Conservation (phyloP, 2,888 invertebrate species). For the Flabesymbios commensalis region DNA sequence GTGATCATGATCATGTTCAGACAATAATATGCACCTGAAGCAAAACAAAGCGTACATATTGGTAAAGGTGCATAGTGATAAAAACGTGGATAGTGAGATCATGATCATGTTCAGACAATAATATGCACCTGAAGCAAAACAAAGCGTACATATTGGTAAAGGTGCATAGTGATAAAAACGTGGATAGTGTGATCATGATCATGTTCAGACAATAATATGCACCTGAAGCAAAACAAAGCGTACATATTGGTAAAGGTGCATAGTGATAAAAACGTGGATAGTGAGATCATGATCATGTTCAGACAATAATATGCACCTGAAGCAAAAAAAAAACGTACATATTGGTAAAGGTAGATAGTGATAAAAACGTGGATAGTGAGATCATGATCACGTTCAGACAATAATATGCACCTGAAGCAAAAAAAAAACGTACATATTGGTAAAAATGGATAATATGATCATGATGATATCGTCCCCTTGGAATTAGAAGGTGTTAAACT, state of each 20-base stretch:
- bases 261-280: conserved; percentile 61
- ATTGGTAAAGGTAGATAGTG: conserved; percentile 60
- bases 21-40: conserved; percentile 61
- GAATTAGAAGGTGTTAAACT: too few relatives aligned
- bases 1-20: conserved; percentile 62
- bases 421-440: conserved; percentile 61
- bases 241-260: conserved; percentile 60
- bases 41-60: conserved; percentile 54
- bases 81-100: conserved; percentile 60
- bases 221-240: conserved; percentile 46
- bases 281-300: conserved; percentile 61
- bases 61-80: conserved; percentile 60
- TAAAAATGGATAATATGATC: too few relatives aligned
- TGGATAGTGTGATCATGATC: conserved; percentile 61
- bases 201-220: conserved; percentile 62
- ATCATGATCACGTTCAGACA: conserved; percentile 62
- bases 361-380: conserved; percentile 60
- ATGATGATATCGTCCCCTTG: conserved; percentile 62
- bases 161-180: conserved; percentile 61
- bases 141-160: conserved; percentile 61
- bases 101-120: conserved; percentile 62
- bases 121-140: conserved; percentile 60
- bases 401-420: conserved; percentile 61
- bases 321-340: too few relatives aligned
- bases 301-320: conserved; percentile 61